Base-by-base conservation (phyloP, 2,888 invertebrate species). In the Pemphredon lugubris region DNA sequence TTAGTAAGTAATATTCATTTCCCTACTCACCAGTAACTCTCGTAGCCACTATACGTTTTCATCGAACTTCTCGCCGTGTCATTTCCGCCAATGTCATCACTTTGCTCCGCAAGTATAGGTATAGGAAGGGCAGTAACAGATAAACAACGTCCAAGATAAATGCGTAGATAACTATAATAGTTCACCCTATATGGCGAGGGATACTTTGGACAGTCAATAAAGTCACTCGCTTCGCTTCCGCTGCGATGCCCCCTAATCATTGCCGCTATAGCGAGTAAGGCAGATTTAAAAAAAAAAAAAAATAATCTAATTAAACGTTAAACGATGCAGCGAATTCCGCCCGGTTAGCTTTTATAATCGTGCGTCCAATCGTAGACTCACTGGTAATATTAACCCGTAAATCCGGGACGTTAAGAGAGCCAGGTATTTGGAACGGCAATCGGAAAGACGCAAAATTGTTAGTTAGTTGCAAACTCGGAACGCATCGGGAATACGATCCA, bases 401-500 rank as follows among this genome's bases (percentile, higher is more conserved):
- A 59, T 68, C 54, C 40, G 30, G 44, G 37, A 47, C 48, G 45
- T 64, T 60, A 53, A 54, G 14, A 16, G 37, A 51, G 45, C 13
- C 53, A 16, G 23, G 30, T 23, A 54, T 48, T 45, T 2, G 11
- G 18, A 39, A 39, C 16, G 47, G 4, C 21, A 21, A 40, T 16
- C 42, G 5, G 20, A 14, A 47, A 39, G 58, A 26, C 18, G 26
- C 45, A 23, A 44, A 63, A 63, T 66, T 54, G 58, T 66, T 66
- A 53, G 57, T 53, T 57, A 45, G 57, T 68, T 20, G 21, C 42
- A 32, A 63, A 54, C 45, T 39, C 53, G 37, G 40, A 21, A 47
- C 58, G 18, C 51, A 53, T 61, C 54, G 30, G 40, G 9, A 47
- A 59, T 63, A 59, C 39, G 70, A 51, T 45, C 51, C 70, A 23